phyloP scores from a whole-genome alignment of 2,113 vertebrate species.

The Eclectus roratus region DNA sequence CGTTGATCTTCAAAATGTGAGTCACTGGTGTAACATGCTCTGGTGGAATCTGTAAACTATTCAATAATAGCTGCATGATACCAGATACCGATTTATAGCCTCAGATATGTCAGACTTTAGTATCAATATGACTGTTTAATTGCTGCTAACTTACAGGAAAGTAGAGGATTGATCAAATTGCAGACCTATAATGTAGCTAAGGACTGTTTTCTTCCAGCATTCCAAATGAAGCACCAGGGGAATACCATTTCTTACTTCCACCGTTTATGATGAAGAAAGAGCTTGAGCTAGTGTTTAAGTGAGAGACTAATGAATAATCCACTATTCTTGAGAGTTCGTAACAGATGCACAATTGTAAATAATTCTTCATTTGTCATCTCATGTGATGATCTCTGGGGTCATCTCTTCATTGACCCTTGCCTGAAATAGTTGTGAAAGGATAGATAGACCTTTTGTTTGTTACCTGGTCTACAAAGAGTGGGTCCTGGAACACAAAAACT shows the following conservation, averaged over 20 bases:
- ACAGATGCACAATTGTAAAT: not conserved
- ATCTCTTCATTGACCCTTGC: not conserved
- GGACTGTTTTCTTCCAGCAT: not conserved
- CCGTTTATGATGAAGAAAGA: not conserved
- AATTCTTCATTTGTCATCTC: not conserved
- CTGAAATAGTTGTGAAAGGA: not conserved
- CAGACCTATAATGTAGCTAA: not conserved
- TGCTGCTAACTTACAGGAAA: not conserved
- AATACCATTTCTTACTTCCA: not conserved
- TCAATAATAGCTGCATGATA: not conserved
- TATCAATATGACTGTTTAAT: not conserved
- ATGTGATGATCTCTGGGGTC: not conserved
- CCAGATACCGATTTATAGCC: not conserved
- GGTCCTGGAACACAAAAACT: not conserved
- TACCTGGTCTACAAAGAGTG: not conserved
- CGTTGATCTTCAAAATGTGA: not conserved
- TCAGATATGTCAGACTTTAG: not conserved
- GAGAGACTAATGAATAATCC: not conserved
- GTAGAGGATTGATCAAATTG: not conserved
- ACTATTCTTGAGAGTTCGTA: not conserved
- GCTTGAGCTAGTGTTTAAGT: accelerated
- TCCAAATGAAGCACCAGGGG: not conserved
- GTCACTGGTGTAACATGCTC: not conserved
- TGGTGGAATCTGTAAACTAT: not conserved
- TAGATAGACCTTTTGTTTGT: not conserved